These are phyloP conservation scores for Myodes glareolus DNA, from an alignment of 2,113 vertebrate genomes.

Conservation along the genomic window DNA sequence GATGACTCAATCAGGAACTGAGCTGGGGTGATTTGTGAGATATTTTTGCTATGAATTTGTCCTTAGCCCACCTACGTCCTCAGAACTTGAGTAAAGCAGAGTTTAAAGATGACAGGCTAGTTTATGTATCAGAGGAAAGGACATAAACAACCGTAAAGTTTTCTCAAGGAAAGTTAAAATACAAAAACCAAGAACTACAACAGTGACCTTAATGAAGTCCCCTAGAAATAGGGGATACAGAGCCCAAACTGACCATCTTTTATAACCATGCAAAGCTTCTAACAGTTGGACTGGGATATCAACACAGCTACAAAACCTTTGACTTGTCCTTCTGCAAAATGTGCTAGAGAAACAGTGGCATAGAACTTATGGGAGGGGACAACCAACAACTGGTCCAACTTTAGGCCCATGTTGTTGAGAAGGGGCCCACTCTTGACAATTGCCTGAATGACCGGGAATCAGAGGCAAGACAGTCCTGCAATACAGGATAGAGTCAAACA, in stretches of 20 bases:
- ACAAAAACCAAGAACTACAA: neutral
- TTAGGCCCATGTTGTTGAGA: neutral
- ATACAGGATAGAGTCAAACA: neutral
- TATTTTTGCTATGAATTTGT: neutral
- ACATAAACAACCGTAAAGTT: neutral
- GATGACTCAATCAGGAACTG: neutral
- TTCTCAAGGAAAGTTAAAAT: neutral
- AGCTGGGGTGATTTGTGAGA: neutral
- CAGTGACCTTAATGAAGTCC: neutral
- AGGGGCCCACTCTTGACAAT: neutral
- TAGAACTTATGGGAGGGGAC: neutral
- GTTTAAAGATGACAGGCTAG: neutral
- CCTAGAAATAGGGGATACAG: neutral
- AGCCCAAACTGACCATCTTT: neutral
- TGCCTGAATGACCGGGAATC: neutral
- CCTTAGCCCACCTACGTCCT: neutral
- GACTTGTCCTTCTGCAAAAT: neutral
- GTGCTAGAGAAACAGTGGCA: neutral
- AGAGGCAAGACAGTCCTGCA: neutral
- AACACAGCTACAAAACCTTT: neutral
- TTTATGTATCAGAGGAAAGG: neutral
- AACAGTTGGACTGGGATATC: neutral
- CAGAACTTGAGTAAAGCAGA: neutral
- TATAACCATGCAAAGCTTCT: neutral
- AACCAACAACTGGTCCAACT: neutral